Evolutionary conservation across 1,140 invertebrate species (phyloP).

Genomic region (Drosophila kurseongensis): DNA sequence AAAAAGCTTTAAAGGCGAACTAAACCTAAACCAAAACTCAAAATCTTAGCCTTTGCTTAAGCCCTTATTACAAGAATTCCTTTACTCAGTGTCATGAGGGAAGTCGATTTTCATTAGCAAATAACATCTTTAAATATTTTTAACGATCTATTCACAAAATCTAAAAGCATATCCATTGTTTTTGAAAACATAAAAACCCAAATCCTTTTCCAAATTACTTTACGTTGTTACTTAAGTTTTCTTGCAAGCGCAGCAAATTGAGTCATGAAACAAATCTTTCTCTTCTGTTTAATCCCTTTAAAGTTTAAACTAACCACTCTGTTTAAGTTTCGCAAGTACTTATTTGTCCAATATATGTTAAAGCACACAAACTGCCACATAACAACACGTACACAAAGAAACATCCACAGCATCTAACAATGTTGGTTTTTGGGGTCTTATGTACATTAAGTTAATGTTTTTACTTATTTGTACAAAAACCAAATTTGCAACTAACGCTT

Average conservation of each 20-base stretch:
- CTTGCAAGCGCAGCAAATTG: slow-evolving; percentile 36
- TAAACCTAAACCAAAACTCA: slow-evolving; percentile 53
- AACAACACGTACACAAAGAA: slow-evolving; percentile 34
- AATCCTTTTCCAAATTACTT: slow-evolving; percentile 17
- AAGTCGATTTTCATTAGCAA: slow-evolving; percentile 48
- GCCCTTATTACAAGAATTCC: slow-evolving; percentile 45
- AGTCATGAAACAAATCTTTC: slow-evolving; percentile 36
- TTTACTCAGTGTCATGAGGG: slow-evolving; percentile 52
- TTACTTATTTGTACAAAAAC: slow-evolving; percentile 66
- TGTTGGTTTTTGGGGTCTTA: slow-evolving; percentile 42
- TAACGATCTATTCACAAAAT: slow-evolving; percentile 61
- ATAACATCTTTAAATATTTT: slow-evolving; percentile 56
- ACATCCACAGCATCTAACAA: slow-evolving; percentile 4
- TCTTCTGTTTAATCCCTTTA: neutral
- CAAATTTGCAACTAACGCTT: slow-evolving; percentile 78
- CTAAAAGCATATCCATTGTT: slow-evolving; percentile 77
- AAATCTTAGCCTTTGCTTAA: slow-evolving; percentile 61
- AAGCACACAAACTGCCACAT: slow-evolving; percentile 78
- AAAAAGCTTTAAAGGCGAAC: slow-evolving; percentile 73
- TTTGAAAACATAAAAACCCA: slow-evolving; percentile 66
- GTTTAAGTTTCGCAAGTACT: slow-evolving; percentile 51
- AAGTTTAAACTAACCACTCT: slow-evolving; percentile 2
- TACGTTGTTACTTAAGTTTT: slow-evolving; percentile 56
- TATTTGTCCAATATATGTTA: slow-evolving; percentile 43
- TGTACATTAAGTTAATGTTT: slow-evolving; percentile 55